A percentile compares a stretch with the other conserved stretches of the same genome.
Conservation (phyloP, 2,113 vertebrate species). For the Alethe castanea region DNA sequence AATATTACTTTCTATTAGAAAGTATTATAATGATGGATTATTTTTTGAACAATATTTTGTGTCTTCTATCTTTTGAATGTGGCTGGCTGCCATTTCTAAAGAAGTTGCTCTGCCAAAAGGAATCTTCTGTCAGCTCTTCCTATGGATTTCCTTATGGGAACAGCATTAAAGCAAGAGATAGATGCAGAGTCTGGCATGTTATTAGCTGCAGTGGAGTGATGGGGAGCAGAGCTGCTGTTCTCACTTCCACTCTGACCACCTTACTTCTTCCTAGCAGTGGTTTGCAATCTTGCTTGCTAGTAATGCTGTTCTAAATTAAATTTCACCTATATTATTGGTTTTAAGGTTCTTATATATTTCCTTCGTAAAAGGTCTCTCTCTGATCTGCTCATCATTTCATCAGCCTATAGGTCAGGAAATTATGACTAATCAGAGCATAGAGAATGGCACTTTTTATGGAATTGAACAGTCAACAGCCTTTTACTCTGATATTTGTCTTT, state of each 20-base stretch:
- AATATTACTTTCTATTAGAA: neutral
- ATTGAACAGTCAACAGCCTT: neutral
- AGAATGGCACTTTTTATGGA: neutral
- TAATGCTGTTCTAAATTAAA: neutral
- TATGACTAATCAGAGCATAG: neutral
- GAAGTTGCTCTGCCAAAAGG: neutral
- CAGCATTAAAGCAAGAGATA: neutral
- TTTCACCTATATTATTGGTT: neutral
- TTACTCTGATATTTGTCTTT: neutral
- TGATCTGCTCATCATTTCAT: neutral
- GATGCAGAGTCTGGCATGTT: neutral
- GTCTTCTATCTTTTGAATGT: neutral
- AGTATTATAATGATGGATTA: neutral
- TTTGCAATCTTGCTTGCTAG: neutral
- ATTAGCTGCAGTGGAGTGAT: neutral
- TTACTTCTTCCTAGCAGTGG: neutral
- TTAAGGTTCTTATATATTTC: neutral
- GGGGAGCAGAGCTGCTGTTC: neutral
- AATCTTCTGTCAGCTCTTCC: neutral
- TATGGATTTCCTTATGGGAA: neutral
- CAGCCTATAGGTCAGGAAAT: neutral
- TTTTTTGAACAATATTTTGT: neutral
- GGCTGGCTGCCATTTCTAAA: neutral
- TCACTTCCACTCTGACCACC: neutral
- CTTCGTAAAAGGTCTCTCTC: neutral